Evolutionary conservation across 2,113 vertebrate species (phyloP).

Genomic region (Zapus hudsonius): DNA sequence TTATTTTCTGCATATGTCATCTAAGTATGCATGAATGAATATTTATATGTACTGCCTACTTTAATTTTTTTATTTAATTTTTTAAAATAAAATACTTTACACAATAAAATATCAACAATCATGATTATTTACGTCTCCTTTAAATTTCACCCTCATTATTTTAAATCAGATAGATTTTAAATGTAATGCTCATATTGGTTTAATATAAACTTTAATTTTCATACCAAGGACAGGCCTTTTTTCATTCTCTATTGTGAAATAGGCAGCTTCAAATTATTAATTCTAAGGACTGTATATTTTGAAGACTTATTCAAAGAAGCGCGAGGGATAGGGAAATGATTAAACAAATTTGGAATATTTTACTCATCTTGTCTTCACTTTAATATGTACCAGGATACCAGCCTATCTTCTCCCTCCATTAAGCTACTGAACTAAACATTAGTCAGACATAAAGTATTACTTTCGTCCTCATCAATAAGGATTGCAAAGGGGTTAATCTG

Average conservation of each 20-base stretch:
- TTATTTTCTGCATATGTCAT: neutral
- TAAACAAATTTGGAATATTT: neutral
- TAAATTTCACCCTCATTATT: neutral
- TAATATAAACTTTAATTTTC: neutral
- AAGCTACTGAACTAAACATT: neutral
- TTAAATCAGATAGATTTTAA: neutral
- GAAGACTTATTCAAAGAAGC: neutral
- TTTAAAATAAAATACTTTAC: neutral
- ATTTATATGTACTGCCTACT: neutral
- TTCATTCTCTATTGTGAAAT: neutral
- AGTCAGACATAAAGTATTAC: neutral
- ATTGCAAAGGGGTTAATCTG: neutral
- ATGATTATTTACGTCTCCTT: neutral
- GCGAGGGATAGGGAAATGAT: neutral
- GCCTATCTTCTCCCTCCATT: neutral
- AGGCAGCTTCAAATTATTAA: neutral
- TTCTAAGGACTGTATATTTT: neutral
- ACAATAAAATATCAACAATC: neutral
- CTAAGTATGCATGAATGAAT: neutral
- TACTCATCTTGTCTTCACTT: neutral
- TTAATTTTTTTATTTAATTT: neutral
- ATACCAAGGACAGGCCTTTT: neutral
- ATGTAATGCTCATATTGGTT: neutral
- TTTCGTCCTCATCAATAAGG: neutral
- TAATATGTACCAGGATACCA: neutral